Evolutionary conservation across 2,888 invertebrate genomes (phyloP), one percentile per base, ranked within the genome.

Genomic region (Ephialtes manifestator): DNA sequence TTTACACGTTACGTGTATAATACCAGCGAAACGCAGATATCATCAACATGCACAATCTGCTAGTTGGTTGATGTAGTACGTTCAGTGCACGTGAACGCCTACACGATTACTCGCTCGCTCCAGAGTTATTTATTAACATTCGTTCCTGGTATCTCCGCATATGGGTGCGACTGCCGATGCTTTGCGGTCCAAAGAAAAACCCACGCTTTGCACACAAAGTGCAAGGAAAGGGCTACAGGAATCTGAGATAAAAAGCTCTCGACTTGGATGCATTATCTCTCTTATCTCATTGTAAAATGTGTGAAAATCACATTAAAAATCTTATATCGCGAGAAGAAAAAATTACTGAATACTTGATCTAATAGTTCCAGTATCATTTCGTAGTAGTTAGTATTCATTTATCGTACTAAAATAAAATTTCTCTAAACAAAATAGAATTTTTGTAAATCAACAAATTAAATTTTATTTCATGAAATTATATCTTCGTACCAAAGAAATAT

Each of bases 101-200:
- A 74, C 71, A 4, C 58, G 58, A 28, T 74, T 28, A 24, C 18
- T 7, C 13, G 58, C 58, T 58, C 43, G 58, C 39, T 53, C 24
- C 53, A 28, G 46, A 74, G 58, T 60, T 74, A 74, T 74, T 74
- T 60, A 58, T 74, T 46, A 28, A 60, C 46, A 46, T 74, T 74
- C 60, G 43, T 60, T 60, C 53, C 43, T 46, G 74, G 74, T 74
- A 74, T 74, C 74, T 28, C 58, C 55, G 11, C 24, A 11, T 74
- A 74, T 74, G 74, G 74, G 74, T 46, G 74, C 60, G 74, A 74
- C 74, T 46, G 46, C 46, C 43, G 20, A 18, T 46, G 60, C 46
- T 58, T 18, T 13, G 43, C 31, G 7, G 60, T 43, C 43, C 28
- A 58, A 60, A 24, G 46, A 24, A 28, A 28, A 48, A 46, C 58